phyloP scores from a whole-genome alignment of 2,888 invertebrate species.

The Unio pictorum region DNA sequence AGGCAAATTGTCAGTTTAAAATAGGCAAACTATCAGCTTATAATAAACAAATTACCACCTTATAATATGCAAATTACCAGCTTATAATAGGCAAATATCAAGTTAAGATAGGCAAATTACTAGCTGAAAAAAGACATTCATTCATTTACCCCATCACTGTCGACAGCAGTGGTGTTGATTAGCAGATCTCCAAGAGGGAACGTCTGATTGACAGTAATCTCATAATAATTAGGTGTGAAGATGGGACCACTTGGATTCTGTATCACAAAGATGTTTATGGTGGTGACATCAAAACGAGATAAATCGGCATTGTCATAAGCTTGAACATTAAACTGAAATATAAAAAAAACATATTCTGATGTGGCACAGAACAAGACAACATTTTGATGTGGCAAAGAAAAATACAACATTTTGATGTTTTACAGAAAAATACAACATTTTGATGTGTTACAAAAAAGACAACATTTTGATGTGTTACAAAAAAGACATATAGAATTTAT shows the following conservation, averaged over 20 bases:
- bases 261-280: conserved; percentile 52
- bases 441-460: too few relatives aligned
- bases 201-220: conserved; percentile 41
- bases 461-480: too few relatives aligned
- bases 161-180: conserved; percentile 51
- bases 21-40: too few relatives aligned
- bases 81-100: too few relatives aligned
- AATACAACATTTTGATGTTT: too few relatives aligned
- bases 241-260: conserved; percentile 62
- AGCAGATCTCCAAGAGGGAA: conserved; percentile 45
- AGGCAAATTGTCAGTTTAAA: too few relatives aligned
- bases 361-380: neutral
- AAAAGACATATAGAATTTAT: too few relatives aligned
- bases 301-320: conserved; percentile 59
- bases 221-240: conserved; percentile 48
- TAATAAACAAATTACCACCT: too few relatives aligned
- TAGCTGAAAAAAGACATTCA: conserved; percentile 5
- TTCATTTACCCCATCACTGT: conserved; percentile 43
- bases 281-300: conserved; percentile 43
- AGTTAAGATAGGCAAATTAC: too few relatives aligned
- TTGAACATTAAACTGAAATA: conserved; percentile 46
- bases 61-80: too few relatives aligned
- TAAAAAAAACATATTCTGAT: neutral
- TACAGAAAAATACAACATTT: too few relatives aligned
- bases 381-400: neutral